Percentiles rank a stretch among this genome's conserved stretches.
These are phyloP conservation scores for Habrosyne pyritoides DNA, from an alignment of 2,888 invertebrate species.

Conservation along the genomic window DNA sequence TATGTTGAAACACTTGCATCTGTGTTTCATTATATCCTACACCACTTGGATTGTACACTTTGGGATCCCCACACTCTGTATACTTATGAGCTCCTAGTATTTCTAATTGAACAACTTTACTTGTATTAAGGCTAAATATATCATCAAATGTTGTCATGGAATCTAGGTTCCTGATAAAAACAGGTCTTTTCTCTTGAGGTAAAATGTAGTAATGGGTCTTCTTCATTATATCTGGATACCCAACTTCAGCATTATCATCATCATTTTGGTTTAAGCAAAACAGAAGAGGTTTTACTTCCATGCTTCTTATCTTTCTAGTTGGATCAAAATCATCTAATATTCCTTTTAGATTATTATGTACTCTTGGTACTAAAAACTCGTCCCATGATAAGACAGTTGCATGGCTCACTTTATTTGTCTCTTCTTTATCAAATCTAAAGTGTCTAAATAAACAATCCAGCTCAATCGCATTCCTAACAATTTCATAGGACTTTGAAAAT, in stretches of 20 bases:
- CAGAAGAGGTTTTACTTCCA: slow-evolving; percentile 58
- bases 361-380: slow-evolving; percentile 85
- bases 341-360: slow-evolving; percentile 80
- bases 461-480: slow-evolving; percentile 81
- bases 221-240: slow-evolving; percentile 72
- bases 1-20: slow-evolving; percentile 75
- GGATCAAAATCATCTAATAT: slow-evolving; percentile 81
- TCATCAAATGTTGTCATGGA: slow-evolving; percentile 73
- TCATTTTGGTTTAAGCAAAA: slow-evolving; percentile 76
- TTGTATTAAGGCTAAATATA: slow-evolving; percentile 60
- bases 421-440: slow-evolving; percentile 78
- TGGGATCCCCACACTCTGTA: slow-evolving; percentile 73
- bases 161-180: slow-evolving; percentile 71
- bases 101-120: slow-evolving; percentile 59
- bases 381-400: slow-evolving; percentile 85
- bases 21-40: slow-evolving; percentile 72
- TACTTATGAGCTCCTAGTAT: slow-evolving; percentile 73
- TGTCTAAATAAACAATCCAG: slow-evolving; percentile 87
- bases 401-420: slow-evolving; percentile 75
- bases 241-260: slow-evolving; percentile 71
- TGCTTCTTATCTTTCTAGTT: slow-evolving; percentile 59
- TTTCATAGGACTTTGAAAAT: slow-evolving; percentile 73
- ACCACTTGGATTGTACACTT: slow-evolving; percentile 56
- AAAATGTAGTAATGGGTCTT: slow-evolving; percentile 73
- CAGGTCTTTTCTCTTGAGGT: slow-evolving; percentile 51